Base-by-base conservation (phyloP, 2,888 invertebrate species). In the Drosophila formosana region DNA sequence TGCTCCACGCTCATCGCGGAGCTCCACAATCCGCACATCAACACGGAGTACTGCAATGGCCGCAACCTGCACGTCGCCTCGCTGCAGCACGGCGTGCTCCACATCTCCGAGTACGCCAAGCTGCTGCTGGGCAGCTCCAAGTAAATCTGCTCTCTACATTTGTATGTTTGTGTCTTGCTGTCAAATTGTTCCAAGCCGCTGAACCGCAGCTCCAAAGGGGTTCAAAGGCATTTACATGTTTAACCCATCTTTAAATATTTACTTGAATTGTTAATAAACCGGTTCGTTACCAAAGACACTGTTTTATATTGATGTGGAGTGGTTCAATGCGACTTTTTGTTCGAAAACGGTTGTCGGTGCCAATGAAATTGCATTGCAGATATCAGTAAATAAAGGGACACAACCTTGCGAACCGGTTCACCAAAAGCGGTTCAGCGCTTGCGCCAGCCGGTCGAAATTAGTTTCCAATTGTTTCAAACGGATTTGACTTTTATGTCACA, bases 1-100 rank as follows among this genome's bases (percentile, higher is more conserved):
- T 94, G 94, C 75, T 94, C 94, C 55, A 94, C 93, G 0, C 93
- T 94, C 78, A 93, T 95, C 25, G 80, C 94, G 0, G 94, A 95
- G 86, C 81, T 95, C 4, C 94, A 95, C 71, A 94, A 94, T 89
- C 92, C 93, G 0, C 92, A 93, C 68, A 94, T 94, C 9, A 92
- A 92, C 56, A 93, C 93, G 68, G 88, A 92, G 2, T 93, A 93
- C 75, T 93, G 94, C 13, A 92, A 90, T 74, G 94, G 93, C 0
- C 76, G 89, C n/a, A 94, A 94, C 88, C 91, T 94, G 56, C 93
- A 93, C 68, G 91, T 94, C n/a, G 94, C 93, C 4, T 91, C 93
- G 0, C 77, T 71, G 0, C 65, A 88, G 52, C 78, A 90, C 67
- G 92, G 92, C 3, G 71, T 92, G 0, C 51, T 92, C 6, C 92